Base-by-base conservation (phyloP, 2,797 vertebrate genomes). In the Sebastolobus alascanus region DNA sequence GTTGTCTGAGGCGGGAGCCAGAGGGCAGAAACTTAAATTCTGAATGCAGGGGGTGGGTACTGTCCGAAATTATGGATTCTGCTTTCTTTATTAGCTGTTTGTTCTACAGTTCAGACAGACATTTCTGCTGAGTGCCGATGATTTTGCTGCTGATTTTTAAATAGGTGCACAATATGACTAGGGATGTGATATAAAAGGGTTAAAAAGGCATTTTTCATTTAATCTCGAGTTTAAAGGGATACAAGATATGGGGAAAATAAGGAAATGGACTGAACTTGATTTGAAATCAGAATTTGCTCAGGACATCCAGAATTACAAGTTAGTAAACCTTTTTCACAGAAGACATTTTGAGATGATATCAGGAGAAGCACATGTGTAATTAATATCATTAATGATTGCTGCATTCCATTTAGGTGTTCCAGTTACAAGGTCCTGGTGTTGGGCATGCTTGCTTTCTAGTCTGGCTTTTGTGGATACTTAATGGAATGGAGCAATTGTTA, bases 211-310 rank as follows among this genome's bases (percentile, higher is more conserved):
- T 46, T 46, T 46, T 46, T 38, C 0, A 46, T 46, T 46, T 18
- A 46, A 46, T 46, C 43, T 46, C 6, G 1, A 46, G 14, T 46
- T 0, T 46, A 46, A 0, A 0, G 0, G 43, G 16, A 46, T 46
- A 18, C 43, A 46, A 46, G 43, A 46, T 16, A 46, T 46, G 16
- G 43, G 43, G 43, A 46, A 46, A 46, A 46, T 46, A 46, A 46
- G 18, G 43, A 46, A 46, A 46, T 46, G 43, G 43, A 46, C 43
- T 46, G 43, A 46, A 20, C 46, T 20, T 52, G 46, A n/a, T 52
- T 52, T 52, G 46, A 52, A 52, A n/a, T 52, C 46, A 20, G 46
- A 52, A 52, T 52, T 52, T 52, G 8, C 46, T 52, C 46, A 52
- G 20, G 46, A 52, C 46, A 52, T 2, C 46, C 20, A 20, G 12